These are phyloP conservation scores for Propithecus perrieri DNA, from an alignment of 2,797 vertebrate genomes.

Conservation along the genomic window DNA sequence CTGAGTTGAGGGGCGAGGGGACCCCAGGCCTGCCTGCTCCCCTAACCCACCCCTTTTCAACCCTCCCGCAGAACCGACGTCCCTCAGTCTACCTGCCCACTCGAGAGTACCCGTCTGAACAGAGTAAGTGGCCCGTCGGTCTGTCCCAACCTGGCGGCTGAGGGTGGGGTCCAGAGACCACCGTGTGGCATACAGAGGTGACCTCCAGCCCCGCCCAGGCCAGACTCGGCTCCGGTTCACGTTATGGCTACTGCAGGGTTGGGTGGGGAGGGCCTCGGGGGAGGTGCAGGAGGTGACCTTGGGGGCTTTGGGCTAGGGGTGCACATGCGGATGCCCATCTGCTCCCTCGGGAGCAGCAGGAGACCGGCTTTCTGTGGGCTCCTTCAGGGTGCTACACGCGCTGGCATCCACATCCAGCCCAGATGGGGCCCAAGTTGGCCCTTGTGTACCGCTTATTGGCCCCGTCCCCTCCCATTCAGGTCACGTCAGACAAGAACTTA, in stretches of 20 bases:
- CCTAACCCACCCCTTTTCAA: not conserved
- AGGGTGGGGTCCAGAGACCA: not conserved
- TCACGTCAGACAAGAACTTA: not conserved
- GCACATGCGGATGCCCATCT: too few species aligned
- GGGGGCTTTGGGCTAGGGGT: not conserved
- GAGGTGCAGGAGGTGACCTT: not conserved
- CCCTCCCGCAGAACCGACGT: constrained; percentile 91
- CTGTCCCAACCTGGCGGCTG: not conserved
- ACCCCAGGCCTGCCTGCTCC: fast-evolving
- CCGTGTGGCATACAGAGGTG: not conserved
- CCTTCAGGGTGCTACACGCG: not conserved
- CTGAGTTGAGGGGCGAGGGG: not conserved
- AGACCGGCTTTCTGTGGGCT: not conserved
- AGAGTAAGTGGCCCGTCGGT: constrained; percentile 88
- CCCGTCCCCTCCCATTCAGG: not conserved
- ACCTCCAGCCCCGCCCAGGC: not conserved
- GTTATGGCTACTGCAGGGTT: not conserved
- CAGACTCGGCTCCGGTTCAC: not conserved
- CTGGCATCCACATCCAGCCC: not conserved
- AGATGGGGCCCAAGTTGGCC: not conserved
- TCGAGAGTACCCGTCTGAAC: constrained; percentile 95
- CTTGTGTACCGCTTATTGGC: not conserved
- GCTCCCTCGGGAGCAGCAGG: not conserved
- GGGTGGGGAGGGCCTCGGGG: not conserved
- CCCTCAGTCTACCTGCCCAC: constrained; percentile 97